These are phyloP conservation scores for Rhinoraja longicauda DNA, from an alignment of 2,797 vertebrate genomes.

Conservation along the genomic window DNA sequence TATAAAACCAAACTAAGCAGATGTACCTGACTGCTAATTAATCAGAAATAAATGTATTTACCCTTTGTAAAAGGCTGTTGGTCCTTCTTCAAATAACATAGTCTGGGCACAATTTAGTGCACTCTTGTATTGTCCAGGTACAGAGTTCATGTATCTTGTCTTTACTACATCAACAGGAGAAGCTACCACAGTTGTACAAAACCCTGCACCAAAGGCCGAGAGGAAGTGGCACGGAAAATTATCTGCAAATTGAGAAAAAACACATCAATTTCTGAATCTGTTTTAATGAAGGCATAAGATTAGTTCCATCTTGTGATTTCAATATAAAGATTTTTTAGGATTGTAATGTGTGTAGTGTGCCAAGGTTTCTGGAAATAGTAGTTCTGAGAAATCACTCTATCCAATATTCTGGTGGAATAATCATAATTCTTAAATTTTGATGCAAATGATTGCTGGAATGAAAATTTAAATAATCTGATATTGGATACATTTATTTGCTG, in stretches of 20 bases:
- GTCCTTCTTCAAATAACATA: constrained; percentile 76
- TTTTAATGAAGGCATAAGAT: background rate
- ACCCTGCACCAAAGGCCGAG: constrained; percentile 75
- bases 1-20: background rate
- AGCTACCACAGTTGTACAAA: constrained; percentile 74
- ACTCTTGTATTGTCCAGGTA: constrained; percentile 69
- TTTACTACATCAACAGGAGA: constrained; percentile 85
- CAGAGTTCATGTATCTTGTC: constrained; percentile 82
- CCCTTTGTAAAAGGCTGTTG: constrained; percentile 82
- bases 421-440: no score
- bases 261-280: background rate
- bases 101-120: constrained; percentile 71
- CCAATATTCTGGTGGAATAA: background rate
- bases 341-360: background rate
- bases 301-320: background rate
- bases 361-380: background rate
- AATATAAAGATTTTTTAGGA: background rate
- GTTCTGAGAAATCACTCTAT: background rate
- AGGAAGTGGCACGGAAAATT: constrained; percentile 76
- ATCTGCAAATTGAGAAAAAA: constrained; percentile 52
- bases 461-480: background rate
- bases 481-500: background rate
- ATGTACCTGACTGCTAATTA: background rate
- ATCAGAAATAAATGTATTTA: constrained; percentile 45
- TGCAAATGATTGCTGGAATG: background rate